Evolutionary conservation across 1,140 invertebrate genomes (phyloP).

Genomic region (Drosophila sucinea): DNA sequence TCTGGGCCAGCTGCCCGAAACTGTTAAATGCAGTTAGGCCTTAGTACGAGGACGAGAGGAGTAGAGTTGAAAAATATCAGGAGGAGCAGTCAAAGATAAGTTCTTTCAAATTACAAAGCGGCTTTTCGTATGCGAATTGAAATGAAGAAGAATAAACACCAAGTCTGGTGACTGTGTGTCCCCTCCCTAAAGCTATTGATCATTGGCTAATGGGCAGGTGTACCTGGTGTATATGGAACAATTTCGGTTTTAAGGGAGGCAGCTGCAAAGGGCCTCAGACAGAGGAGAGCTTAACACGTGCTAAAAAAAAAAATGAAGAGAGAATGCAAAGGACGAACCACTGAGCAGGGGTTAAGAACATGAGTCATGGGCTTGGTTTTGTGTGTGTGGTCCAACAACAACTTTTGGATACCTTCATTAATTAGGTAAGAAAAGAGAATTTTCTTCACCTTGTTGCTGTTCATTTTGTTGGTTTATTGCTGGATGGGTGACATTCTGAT

Average conservation of each 20-base stretch:
- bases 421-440: constrained; percentile 39
- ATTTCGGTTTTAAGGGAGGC: constrained; percentile 16
- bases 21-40: constrained; percentile 70
- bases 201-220: constrained; percentile 62
- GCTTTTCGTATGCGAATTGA: constrained; percentile 44
- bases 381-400: constrained; percentile 54
- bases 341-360: constrained; percentile 14
- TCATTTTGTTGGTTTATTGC: constrained; percentile 33
- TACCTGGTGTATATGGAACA: constrained; percentile 7
- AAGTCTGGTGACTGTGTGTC: constrained; percentile 16
- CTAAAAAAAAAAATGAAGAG: constrained; percentile 27
- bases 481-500: constrained; percentile 69
- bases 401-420: constrained; percentile 65
- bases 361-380: constrained; percentile 1
- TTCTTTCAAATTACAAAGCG: constrained; percentile 72
- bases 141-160: constrained; percentile 17
- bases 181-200: constrained; percentile 39
- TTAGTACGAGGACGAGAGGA: neutral
- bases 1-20: constrained; percentile 61
- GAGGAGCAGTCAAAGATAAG: constrained; percentile 43
- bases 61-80: neutral
- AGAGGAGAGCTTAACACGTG: constrained; percentile 37
- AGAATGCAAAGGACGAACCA: neutral
- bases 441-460: constrained; percentile 57
- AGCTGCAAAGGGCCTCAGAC: constrained; percentile 27